Base-by-base conservation (phyloP, 64 coral and sea anemone genomes). In the Acropora yongei region DNA sequence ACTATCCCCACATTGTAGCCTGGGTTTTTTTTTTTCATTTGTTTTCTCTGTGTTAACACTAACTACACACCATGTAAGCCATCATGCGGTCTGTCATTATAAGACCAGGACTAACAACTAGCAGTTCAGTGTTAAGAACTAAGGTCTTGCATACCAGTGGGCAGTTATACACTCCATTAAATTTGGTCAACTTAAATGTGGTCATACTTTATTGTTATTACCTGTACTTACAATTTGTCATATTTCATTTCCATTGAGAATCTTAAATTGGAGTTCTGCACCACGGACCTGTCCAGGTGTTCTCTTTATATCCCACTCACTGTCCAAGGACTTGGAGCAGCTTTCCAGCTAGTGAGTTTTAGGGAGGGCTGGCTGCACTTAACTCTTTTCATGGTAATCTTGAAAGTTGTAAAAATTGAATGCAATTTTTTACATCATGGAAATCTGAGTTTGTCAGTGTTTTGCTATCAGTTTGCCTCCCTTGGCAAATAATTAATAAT, bases 291-390 rank as follows among this genome's bases (percentile, higher is more conserved):
- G 63, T 13, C 63, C 7, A 17, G 63, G 63, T 68, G 63, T 68
- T 68, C 63, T 68, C 63, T 68, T 68, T 68, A 68, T 68, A 17
- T 68, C 63, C 63, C 63, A 68, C 63, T 68, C 63, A 68, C 63
- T 68, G 63, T 68, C 63, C 63, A 68, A 68, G 63, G 63, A n/a
- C 63, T 68, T 68, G 63, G 63, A 8, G 17, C 63, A 68, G 63
- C 63, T 68, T 13, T 68, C 63, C 63, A 68, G 63, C 63, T 16
- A 16, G 63, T 68, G 63, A 18, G 63, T 19, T 68, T 68, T 68
- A 68, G 63, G 63, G 63, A 68, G 63, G 63, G 63, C 1, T 3
- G 63, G 17, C 7, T 68, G 11, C 12, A 13, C 63, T 68, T 68
- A 16, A 13, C 8, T 11, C 12, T 16, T 9, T 68, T 68, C 63